Percentiles rank a stretch among this genome's conserved stretches.
Conservation (phyloP, 2,888 invertebrate species). For the Parnassius apollo region DNA sequence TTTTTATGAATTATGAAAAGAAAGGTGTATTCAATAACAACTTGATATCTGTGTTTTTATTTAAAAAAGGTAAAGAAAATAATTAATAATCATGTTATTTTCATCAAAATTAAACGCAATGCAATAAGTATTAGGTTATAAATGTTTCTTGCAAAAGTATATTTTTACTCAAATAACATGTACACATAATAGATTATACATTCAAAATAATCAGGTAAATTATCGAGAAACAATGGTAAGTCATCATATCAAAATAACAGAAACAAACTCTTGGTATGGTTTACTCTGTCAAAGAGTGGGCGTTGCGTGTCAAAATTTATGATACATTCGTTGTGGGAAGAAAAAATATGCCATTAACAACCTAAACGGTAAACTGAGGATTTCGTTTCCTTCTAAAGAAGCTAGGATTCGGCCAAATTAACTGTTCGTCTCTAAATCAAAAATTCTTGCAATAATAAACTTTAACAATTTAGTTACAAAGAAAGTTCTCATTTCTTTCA, state of each 20-base stretch:
- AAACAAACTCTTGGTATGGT: conserved; percentile 39
- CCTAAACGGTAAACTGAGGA: conserved; percentile 71
- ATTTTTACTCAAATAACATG: no score
- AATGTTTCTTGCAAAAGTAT: no score
- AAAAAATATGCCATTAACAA: conserved; percentile 62
- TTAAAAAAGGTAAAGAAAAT: no score
- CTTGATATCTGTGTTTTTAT: no score
- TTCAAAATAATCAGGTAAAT: not conserved
- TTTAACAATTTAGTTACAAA: conserved; percentile 17
- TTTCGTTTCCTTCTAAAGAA: conserved; percentile 62
- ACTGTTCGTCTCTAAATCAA: conserved; percentile 11
- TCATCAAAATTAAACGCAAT: no score
- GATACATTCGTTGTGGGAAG: conserved; percentile 57
- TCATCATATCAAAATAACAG: conserved; percentile 34
- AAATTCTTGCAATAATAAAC: conserved; percentile 22
- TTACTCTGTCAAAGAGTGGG: conserved; percentile 48
- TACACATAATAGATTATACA: no score
- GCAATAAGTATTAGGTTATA: no score
- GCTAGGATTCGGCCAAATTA: conserved; percentile 32
- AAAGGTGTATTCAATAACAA: no score
- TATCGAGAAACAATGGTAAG: conserved; percentile 33
- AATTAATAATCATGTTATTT: no score
- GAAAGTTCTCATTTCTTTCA: not conserved
- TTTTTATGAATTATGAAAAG: no score
- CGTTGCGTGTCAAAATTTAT: conserved; percentile 72